Percentiles rank a stretch among this genome's conserved stretches.
Evolutionary conservation across 2,888 invertebrate species (phyloP).

Genomic region (Morinoia aosen): DNA sequence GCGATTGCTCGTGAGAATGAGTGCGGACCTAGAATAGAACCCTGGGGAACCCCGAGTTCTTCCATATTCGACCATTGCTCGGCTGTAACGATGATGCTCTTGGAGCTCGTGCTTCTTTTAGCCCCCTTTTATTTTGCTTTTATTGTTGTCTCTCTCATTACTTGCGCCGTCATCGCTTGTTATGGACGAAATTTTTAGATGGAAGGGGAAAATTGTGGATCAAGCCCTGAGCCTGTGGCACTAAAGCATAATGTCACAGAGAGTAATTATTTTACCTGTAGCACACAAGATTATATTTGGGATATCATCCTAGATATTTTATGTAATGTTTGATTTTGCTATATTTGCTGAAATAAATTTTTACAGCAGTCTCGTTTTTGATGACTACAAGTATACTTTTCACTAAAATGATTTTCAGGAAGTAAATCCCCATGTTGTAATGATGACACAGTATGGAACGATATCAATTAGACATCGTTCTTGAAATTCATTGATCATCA

Average conservation of each 20-base stretch:
- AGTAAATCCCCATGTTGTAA: too few species aligned
- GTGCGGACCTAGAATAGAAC: not conserved
- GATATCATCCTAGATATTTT: not conserved
- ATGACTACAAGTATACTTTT: too few species aligned
- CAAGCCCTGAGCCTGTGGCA: not conserved
- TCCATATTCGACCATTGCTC: conserved; percentile 8
- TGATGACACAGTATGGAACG: too few species aligned
- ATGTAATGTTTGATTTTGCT: not conserved
- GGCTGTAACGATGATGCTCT: not conserved
- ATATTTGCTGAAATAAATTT: not conserved
- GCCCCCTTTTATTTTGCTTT: conserved; percentile 5
- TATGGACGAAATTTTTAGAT: not conserved
- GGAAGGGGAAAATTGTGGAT: not conserved
- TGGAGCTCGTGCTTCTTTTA: conserved; percentile 4
- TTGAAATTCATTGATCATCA: too few species aligned
- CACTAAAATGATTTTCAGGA: too few species aligned
- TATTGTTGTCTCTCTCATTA: conserved; percentile 37
- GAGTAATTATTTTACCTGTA: not conserved
- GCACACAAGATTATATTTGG: not conserved
- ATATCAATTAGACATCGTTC: too few species aligned
- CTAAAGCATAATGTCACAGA: not conserved
- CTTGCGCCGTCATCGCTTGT: not conserved
- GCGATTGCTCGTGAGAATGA: not conserved
- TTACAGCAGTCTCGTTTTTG: not conserved
- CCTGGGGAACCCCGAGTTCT: not conserved